Percentiles rank a stretch among this genome's conserved stretches.
These are phyloP conservation scores for Drosophila pectinifera DNA, from an alignment of 1,140 invertebrate species.

Conservation along the genomic window DNA sequence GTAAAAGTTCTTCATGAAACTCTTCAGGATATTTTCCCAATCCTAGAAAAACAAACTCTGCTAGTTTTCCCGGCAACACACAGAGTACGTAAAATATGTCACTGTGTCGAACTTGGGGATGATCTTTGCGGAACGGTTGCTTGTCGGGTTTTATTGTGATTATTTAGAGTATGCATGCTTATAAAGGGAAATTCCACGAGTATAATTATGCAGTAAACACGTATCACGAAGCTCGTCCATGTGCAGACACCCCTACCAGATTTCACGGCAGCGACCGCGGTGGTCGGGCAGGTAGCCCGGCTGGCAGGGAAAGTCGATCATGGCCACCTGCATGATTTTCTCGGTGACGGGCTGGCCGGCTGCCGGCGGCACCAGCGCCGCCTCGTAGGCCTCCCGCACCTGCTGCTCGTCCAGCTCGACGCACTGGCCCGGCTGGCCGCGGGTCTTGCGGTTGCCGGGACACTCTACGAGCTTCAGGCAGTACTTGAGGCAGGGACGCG, in stretches of 20 bases:
- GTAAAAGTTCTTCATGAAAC: too few species aligned
- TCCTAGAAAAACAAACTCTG: neutral
- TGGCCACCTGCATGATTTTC: constrained; percentile 67
- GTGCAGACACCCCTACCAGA: constrained; percentile 59
- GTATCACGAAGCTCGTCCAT: constrained; percentile 1
- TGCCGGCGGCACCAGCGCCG: constrained; percentile 1
- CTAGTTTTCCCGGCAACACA: too few species aligned
- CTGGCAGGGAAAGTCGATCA: constrained; percentile 83
- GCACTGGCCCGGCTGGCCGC: constrained; percentile 58
- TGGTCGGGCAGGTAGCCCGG: constrained; percentile 77
- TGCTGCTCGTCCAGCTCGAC: constrained; percentile 63
- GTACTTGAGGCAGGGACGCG: constrained; percentile 72
- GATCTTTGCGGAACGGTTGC: constrained; percentile 15
- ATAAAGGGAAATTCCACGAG: constrained; percentile 25
- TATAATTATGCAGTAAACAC: constrained; percentile 17
- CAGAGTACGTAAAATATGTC: neutral
- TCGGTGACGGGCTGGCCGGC: constrained; percentile 24
- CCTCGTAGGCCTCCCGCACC: constrained; percentile 40
- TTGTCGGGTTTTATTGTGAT: constrained; percentile 33
- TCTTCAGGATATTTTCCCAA: neutral
- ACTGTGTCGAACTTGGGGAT: constrained; percentile 19
- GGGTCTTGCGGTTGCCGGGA: constrained; percentile 45
- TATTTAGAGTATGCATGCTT: constrained; percentile 27
- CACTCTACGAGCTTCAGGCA: constrained; percentile 73
- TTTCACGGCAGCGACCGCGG: constrained; percentile 76